Percentiles rank a stretch among this genome's conserved stretches.
Conservation (phyloP, 2,113 vertebrate genomes). For the Leptobrachium ailaonicum region DNA sequence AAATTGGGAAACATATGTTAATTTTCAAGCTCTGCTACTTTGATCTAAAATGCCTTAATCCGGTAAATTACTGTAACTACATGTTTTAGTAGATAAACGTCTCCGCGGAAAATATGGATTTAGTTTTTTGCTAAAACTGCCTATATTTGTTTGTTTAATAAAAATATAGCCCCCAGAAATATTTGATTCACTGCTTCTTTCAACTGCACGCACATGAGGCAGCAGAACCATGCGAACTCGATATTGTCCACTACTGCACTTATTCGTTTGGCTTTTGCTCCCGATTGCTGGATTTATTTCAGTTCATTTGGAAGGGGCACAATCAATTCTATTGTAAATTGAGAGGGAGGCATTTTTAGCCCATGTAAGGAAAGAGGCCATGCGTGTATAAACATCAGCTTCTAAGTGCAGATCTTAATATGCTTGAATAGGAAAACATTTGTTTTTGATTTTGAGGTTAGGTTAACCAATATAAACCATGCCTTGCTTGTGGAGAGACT, state of each 20-base stretch:
- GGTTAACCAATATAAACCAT: constrained; percentile 64
- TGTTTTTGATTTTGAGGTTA: constrained; percentile 77
- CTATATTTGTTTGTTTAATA: too few species aligned
- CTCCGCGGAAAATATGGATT: too few species aligned
- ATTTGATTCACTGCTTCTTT: too few species aligned
- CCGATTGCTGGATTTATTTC: neutral
- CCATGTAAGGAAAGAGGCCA: constrained; percentile 63
- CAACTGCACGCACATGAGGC: neutral
- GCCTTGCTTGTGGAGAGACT: constrained; percentile 15
- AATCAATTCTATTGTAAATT: constrained; percentile 51
- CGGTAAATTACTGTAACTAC: too few species aligned
- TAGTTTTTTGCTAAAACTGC: too few species aligned
- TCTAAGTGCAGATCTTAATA: constrained; percentile 63
- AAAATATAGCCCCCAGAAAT: too few species aligned
- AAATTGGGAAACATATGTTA: too few species aligned
- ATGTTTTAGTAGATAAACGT: too few species aligned
- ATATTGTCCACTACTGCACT: neutral
- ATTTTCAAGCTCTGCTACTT: too few species aligned
- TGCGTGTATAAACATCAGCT: constrained; percentile 66
- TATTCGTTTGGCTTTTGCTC: neutral
- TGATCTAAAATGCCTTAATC: too few species aligned
- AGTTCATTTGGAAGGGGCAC: constrained; percentile 30
- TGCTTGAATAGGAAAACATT: constrained; percentile 72
- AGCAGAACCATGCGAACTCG: too few species aligned
- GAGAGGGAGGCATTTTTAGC: constrained; percentile 50